Evolutionary conservation across 2,797 vertebrate species (phyloP).

Genomic region (Falco naumanni): DNA sequence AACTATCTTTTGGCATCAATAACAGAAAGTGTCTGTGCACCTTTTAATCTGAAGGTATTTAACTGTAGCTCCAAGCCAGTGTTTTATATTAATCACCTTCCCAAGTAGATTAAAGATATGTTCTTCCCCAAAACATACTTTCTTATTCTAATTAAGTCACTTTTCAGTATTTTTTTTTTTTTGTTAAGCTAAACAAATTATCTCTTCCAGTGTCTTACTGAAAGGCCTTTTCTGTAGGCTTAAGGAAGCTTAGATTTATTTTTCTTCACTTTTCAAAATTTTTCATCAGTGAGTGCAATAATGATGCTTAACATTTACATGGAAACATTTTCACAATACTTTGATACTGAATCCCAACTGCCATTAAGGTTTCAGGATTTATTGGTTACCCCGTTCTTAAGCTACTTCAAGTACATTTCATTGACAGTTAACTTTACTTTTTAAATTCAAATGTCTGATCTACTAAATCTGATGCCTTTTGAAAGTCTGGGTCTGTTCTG

Average conservation of each 20-base stretch:
- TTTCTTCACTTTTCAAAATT: background rate
- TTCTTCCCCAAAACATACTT: background rate
- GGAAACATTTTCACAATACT: background rate
- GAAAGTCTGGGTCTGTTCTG: background rate
- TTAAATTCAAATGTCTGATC: background rate
- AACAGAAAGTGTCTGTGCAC: background rate
- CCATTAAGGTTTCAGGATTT: background rate
- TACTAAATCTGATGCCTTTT: background rate
- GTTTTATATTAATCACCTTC: background rate
- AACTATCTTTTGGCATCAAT: background rate
- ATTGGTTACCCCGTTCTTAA: background rate
- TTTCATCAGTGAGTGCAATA: background rate
- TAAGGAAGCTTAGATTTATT: background rate
- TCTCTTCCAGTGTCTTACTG: background rate
- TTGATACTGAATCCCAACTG: background rate
- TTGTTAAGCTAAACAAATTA: background rate
- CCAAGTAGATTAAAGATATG: conserved; percentile 4
- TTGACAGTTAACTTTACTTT: background rate
- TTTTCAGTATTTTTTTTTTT: background rate
- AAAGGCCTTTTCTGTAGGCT: background rate
- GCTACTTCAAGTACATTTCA: background rate
- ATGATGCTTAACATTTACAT: background rate
- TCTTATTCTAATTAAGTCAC: conserved; percentile 12
- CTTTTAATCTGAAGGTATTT: background rate
- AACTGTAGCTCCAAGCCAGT: background rate